Percentiles rank a stretch among this genome's conserved stretches.
Conservation (phyloP, 2,113 vertebrate species). For the Cheilinus undulatus region DNA sequence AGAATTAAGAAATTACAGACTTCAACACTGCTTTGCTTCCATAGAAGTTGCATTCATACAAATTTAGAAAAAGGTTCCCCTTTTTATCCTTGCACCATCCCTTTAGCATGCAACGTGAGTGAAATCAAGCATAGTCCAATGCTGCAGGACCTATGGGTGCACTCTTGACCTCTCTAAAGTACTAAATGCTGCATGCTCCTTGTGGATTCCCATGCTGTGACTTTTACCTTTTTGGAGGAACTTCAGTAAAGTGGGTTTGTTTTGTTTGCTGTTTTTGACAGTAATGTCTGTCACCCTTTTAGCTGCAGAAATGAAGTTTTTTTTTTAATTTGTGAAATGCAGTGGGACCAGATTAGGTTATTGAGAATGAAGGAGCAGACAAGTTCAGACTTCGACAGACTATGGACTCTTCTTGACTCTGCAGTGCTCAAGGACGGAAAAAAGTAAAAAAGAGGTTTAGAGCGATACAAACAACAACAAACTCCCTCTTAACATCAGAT, state of each 20-base stretch:
- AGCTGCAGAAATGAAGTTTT: background rate
- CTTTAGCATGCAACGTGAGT: too few species aligned
- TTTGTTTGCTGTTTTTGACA: background rate
- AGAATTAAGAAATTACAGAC: too few species aligned
- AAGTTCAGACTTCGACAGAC: background rate
- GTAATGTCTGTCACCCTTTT: background rate
- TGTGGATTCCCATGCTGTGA: background rate
- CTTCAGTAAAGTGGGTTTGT: background rate
- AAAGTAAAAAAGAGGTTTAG: background rate
- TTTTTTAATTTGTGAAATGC: background rate
- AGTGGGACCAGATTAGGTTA: background rate
- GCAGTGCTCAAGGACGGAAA: background rate
- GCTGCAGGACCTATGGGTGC: too few species aligned
- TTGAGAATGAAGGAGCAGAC: background rate
- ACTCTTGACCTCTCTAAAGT: too few species aligned
- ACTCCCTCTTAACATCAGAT: background rate
- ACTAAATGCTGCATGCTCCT: too few species aligned
- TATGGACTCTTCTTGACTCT: background rate
- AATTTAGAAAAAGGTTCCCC: too few species aligned
- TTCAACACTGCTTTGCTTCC: too few species aligned
- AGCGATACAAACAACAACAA: background rate
- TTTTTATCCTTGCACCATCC: too few species aligned
- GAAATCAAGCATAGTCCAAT: too few species aligned
- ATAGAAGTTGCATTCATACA: too few species aligned
- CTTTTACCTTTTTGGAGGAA: background rate